A percentile compares a stretch with the other conserved stretches of the same genome.
These are phyloP conservation scores for Eulithis testata DNA, from an alignment of 2,888 invertebrate genomes.

Conservation along the genomic window DNA sequence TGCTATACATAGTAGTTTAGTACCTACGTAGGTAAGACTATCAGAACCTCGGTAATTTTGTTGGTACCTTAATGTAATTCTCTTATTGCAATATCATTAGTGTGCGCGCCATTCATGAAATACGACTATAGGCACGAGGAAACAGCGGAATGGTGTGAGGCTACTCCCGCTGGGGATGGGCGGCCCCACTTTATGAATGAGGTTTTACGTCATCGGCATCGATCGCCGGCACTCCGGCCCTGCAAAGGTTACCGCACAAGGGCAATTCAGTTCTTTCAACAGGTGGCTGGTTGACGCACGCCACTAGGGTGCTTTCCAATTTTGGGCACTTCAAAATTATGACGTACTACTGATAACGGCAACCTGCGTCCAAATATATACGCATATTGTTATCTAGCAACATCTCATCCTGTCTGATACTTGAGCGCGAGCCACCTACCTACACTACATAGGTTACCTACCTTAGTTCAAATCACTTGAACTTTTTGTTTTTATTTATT, in stretches of 20 bases:
- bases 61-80: constrained; percentile 31
- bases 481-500: neutral
- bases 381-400: constrained; percentile 39
- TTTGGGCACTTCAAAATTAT: constrained; percentile 61
- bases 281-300: constrained; percentile 76
- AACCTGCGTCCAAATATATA: constrained; percentile 35
- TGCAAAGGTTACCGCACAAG: constrained; percentile 75
- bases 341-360: constrained; percentile 55
- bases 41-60: constrained; percentile 20
- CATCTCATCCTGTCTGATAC: constrained; percentile 30
- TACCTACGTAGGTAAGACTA: too few species aligned
- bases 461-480: constrained; percentile 3
- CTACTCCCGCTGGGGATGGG: constrained; percentile 46
- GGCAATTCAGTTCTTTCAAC: constrained; percentile 70
- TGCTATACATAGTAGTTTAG: too few species aligned
- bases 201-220: constrained; percentile 80
- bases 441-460: constrained; percentile 32
- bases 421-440: constrained; percentile 30
- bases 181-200: constrained; percentile 79
- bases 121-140: constrained; percentile 43
- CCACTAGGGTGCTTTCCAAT: constrained; percentile 51
- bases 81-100: constrained; percentile 48
- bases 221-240: constrained; percentile 61
- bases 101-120: constrained; percentile 76
- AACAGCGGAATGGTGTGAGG: constrained; percentile 52